Percentiles rank a stretch among this genome's conserved stretches.
Conservation (phyloP, 2,113 vertebrate species). For the Ictalurus furcatus region DNA sequence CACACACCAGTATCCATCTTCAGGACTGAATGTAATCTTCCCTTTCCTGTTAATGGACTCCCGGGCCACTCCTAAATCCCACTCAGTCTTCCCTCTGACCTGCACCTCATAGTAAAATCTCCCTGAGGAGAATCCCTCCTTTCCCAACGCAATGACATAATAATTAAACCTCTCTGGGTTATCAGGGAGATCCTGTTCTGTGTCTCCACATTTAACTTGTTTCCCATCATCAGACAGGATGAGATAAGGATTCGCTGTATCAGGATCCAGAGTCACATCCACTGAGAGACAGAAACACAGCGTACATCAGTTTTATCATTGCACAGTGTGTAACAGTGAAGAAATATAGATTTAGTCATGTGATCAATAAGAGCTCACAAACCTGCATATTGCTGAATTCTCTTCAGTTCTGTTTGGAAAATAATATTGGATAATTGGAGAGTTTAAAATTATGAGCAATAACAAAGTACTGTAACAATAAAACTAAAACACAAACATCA, state of each 20-base stretch:
- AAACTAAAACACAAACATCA: background rate
- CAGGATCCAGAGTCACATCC: too few relatives aligned
- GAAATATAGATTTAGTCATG: too few relatives aligned
- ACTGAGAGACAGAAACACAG: too few relatives aligned
- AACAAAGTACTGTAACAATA: background rate
- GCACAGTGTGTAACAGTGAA: too few relatives aligned
- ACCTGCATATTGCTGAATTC: too few relatives aligned
- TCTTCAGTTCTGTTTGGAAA: too few relatives aligned
- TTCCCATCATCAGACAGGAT: constrained; percentile 12
- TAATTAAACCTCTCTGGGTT: background rate
- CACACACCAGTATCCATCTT: too few relatives aligned
- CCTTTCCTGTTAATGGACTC: constrained; percentile 12
- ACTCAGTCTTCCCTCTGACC: constrained; percentile 28
- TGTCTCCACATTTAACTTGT: constrained; percentile 10
- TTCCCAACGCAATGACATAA: background rate
- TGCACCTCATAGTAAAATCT: constrained; percentile 32
- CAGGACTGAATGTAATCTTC: background rate
- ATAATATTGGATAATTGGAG: too few relatives aligned
- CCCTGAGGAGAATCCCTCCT: constrained; percentile 26
- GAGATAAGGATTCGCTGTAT: background rate
- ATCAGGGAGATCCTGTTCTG: background rate
- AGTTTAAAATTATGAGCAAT: too few relatives aligned
- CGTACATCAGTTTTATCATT: too few relatives aligned
- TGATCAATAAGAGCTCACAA: too few relatives aligned
- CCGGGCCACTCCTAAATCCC: background rate